Percentiles rank a stretch among this genome's conserved stretches.
Conservation (phyloP, 1,140 invertebrate genomes). For the Drosophila tsacasi region DNA sequence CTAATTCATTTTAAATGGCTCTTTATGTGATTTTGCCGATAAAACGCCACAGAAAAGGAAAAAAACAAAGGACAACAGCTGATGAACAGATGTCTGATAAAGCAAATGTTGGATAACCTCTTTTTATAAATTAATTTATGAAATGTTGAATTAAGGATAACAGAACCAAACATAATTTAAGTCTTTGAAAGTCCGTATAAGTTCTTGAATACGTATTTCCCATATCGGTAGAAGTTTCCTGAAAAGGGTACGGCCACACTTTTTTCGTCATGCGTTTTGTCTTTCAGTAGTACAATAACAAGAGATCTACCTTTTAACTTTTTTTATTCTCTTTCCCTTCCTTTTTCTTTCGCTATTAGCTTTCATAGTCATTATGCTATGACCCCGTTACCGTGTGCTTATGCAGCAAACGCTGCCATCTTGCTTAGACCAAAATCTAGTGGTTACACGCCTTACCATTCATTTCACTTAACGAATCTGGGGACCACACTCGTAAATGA, state of each 20-base stretch:
- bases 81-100: not conserved
- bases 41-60: not conserved
- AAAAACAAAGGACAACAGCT: not conserved
- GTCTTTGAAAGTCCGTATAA: not conserved
- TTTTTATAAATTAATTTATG: not conserved
- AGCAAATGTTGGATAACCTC: not conserved
- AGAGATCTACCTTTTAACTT: no score
- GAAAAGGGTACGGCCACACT: not conserved
- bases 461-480: not conserved
- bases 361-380: slow-evolving; percentile 3
- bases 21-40: not conserved
- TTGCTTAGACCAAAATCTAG: slow-evolving; percentile 8
- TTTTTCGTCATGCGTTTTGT: not conserved
- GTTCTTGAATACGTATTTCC: not conserved
- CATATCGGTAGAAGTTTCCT: not conserved
- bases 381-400: slow-evolving; percentile 4
- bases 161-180: not conserved
- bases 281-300: not conserved
- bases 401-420: slow-evolving; percentile 4
- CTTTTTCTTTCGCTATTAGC: not conserved
- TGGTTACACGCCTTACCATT: slow-evolving; percentile 32
- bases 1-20: not conserved
- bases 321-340: not conserved
- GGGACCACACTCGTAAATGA: not conserved
- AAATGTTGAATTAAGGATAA: not conserved